Conservation (phyloP, 92 coral and sea anemone genomes). For the Umimayanthus kanabou region DNA sequence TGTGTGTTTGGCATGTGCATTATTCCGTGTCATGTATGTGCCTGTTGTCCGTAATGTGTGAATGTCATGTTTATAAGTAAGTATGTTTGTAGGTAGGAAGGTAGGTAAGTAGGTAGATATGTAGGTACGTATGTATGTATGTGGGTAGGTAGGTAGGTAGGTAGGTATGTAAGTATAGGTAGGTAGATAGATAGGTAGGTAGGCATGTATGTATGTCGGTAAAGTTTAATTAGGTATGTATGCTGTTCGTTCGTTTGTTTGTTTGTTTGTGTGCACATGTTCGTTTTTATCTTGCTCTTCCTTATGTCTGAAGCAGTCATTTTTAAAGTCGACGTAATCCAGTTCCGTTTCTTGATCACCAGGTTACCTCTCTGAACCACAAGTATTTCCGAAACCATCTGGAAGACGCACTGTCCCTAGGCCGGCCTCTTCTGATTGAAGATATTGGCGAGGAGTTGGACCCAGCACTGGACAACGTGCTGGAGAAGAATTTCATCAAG, state of each 20-base stretch:
- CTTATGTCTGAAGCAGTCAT: neutral
- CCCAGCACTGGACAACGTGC: slow-evolving; percentile 86
- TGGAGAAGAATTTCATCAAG: slow-evolving; percentile 88
- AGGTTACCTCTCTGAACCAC: slow-evolving; percentile 90
- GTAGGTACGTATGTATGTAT: neutral
- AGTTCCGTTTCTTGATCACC: neutral
- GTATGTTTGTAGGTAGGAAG: neutral
- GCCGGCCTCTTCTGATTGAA: slow-evolving; percentile 83
- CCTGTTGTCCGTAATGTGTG: too few relatives aligned
- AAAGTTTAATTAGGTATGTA: neutral
- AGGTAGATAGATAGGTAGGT: too few relatives aligned
- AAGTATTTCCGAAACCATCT: slow-evolving; percentile 89
- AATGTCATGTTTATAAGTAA: too few relatives aligned
- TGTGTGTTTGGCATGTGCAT: too few relatives aligned
- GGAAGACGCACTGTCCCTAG: slow-evolving; percentile 82
- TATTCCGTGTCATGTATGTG: too few relatives aligned
- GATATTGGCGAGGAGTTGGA: slow-evolving; percentile 93
- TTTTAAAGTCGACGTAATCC: neutral
- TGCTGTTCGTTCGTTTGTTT: neutral
- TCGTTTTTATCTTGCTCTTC: neutral
- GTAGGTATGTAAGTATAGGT: neutral
- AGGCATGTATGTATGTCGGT: neutral
- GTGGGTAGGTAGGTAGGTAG: neutral
- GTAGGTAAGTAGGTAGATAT: too few relatives aligned
- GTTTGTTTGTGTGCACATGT: neutral